Percentiles rank a stretch among this genome's conserved stretches.
These are phyloP conservation scores for Exephanes ischioxanthus DNA, from an alignment of 2,888 invertebrate genomes.

Conservation along the genomic window DNA sequence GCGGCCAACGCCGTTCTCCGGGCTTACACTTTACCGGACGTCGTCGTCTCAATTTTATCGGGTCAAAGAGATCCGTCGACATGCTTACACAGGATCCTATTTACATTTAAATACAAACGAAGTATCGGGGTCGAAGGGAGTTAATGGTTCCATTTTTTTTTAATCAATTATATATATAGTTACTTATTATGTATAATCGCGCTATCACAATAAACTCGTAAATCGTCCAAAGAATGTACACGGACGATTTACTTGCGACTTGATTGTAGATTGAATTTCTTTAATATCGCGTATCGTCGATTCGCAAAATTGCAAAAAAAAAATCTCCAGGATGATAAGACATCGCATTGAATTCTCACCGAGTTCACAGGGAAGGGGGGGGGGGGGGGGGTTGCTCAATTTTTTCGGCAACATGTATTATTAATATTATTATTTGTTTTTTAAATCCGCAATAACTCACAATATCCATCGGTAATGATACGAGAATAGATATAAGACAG, in stretches of 20 bases:
- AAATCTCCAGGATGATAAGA: background rate
- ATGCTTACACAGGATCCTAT: conserved; percentile 74
- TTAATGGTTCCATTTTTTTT: conserved; percentile 71
- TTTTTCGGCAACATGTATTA: conserved; percentile 5
- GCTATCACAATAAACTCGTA: conserved; percentile 68
- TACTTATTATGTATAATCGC: conserved; percentile 61
- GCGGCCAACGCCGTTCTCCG: background rate
- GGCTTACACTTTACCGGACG: background rate
- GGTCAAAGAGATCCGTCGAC: conserved; percentile 42
- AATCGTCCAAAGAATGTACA: conserved; percentile 55
- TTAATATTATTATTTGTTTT: background rate
- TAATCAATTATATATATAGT: conserved; percentile 64
- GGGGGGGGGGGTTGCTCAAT: background rate
- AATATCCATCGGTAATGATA: conserved; percentile 46
- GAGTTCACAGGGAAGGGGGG: background rate
- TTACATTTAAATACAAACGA: conserved; percentile 80
- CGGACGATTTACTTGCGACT: conserved; percentile 29
- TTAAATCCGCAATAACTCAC: background rate
- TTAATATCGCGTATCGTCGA: conserved; percentile 41
- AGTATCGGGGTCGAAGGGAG: conserved; percentile 70
- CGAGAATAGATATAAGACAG: conserved; percentile 37
- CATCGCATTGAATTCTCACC: conserved; percentile 26
- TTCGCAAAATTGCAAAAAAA: conserved; percentile 41
- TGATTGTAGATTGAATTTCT: conserved; percentile 26
- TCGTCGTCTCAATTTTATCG: background rate